These are phyloP conservation scores for Pteronotus mesoamericanus DNA, from an alignment of 2,797 vertebrate species.

Conservation along the genomic window DNA sequence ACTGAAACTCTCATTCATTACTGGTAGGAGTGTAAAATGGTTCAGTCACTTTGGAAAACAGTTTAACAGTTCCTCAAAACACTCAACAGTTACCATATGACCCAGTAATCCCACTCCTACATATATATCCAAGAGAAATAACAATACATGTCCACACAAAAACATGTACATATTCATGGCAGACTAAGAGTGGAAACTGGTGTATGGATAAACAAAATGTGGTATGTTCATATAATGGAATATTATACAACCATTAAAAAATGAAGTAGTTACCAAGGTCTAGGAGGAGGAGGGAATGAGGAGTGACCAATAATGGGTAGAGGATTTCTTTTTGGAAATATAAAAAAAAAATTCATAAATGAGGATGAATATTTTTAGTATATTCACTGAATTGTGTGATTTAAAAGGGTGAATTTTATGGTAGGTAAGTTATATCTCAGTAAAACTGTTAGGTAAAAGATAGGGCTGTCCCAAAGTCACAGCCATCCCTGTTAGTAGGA, in stretches of 20 bases:
- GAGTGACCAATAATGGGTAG: not conserved
- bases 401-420: not conserved
- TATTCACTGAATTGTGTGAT: not conserved
- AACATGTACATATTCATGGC: not conserved
- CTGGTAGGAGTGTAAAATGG: not conserved
- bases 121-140: not conserved
- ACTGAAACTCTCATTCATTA: not conserved
- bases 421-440: not conserved
- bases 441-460: not conserved
- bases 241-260: not conserved
- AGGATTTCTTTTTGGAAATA: not conserved
- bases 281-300: not conserved
- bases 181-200: not conserved
- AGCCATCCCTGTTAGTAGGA: not conserved
- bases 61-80: not conserved
- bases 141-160: not conserved
- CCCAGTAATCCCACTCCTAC: not conserved
- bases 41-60: conserved; percentile 3
- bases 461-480: not conserved
- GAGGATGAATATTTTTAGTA: not conserved
- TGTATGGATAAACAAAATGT: not conserved
- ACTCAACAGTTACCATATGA: not conserved
- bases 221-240: not conserved
- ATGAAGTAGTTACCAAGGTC: not conserved
- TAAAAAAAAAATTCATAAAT: not conserved